Conservation (phyloP, 2,888 invertebrate species). For the Hoplodrina ambigua region DNA sequence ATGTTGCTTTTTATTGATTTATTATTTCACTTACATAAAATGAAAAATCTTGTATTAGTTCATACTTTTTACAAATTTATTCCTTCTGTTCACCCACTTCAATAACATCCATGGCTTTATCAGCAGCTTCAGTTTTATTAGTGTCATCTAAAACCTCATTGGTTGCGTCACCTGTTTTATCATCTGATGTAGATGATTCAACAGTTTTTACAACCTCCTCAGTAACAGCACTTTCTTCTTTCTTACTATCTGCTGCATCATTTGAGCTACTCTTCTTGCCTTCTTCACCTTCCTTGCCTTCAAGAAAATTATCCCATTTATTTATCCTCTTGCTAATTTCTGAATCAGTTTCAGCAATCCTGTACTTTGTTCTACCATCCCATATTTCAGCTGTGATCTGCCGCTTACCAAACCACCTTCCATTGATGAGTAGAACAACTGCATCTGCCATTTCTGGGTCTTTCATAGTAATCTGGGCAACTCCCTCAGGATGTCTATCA, state of each 20-base stretch:
- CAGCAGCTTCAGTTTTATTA: neutral
- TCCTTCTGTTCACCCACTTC: slow-evolving; percentile 13
- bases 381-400: slow-evolving; percentile 96
- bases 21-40: slow-evolving; percentile 24
- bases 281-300: slow-evolving; percentile 87
- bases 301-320: slow-evolving; percentile 97
- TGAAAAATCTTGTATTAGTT: neutral
- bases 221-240: neutral
- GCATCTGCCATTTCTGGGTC: slow-evolving; percentile 97
- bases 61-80: slow-evolving; percentile 27
- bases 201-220: slow-evolving; percentile 13
- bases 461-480: slow-evolving; percentile 97
- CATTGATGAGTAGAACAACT: slow-evolving; percentile 96
- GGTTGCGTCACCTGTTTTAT: neutral
- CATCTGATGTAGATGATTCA: too few species aligned
- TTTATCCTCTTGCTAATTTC: slow-evolving; percentile 95
- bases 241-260: slow-evolving; percentile 26
- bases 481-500: slow-evolving; percentile 98
- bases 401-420: slow-evolving; percentile 97
- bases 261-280: slow-evolving; percentile 34
- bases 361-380: slow-evolving; percentile 98
- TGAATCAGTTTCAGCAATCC: slow-evolving; percentile 97
- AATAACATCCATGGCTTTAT: slow-evolving; percentile 11
- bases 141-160: neutral
- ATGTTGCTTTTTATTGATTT: slow-evolving; percentile 12